These are phyloP conservation scores for Rhodophaea formosa DNA, from an alignment of 2,888 invertebrate species.

Conservation along the genomic window DNA sequence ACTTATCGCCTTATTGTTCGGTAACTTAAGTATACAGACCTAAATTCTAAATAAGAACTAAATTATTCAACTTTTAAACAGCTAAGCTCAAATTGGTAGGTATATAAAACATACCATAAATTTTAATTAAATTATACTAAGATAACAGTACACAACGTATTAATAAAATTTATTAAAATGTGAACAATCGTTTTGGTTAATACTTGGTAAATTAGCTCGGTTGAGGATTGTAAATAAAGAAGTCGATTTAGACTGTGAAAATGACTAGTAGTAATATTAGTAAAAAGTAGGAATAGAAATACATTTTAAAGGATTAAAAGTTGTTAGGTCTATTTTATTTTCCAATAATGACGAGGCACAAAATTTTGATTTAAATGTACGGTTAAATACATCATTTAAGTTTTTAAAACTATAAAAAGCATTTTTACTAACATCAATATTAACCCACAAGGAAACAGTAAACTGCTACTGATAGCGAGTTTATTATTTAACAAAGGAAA, in stretches of 20 bases:
- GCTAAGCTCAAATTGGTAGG: constrained; percentile 50
- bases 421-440: constrained; percentile 4
- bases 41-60: constrained; percentile 45
- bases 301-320: constrained; percentile 1
- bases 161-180: constrained; percentile 76
- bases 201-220: constrained; percentile 55
- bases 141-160: constrained; percentile 65
- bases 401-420: constrained; percentile 36
- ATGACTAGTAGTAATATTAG: constrained; percentile 46
- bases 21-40: constrained; percentile 45
- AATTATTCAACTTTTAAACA: constrained; percentile 48
- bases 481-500: neutral
- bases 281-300: constrained; percentile 18
- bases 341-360: constrained; percentile 35
- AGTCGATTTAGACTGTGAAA: constrained; percentile 34
- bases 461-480: neutral
- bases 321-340: constrained; percentile 12
- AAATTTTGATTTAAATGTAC: constrained; percentile 34
- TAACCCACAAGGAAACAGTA: constrained; percentile 15
- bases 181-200: constrained; percentile 78
- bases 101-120: constrained; percentile 59
- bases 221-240: constrained; percentile 43
- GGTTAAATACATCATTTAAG: constrained; percentile 30
- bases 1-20: constrained; percentile 25
- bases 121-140: constrained; percentile 64